Evolutionary conservation across 2,888 invertebrate genomes (phyloP).

Genomic region (Lasius platythorax): DNA sequence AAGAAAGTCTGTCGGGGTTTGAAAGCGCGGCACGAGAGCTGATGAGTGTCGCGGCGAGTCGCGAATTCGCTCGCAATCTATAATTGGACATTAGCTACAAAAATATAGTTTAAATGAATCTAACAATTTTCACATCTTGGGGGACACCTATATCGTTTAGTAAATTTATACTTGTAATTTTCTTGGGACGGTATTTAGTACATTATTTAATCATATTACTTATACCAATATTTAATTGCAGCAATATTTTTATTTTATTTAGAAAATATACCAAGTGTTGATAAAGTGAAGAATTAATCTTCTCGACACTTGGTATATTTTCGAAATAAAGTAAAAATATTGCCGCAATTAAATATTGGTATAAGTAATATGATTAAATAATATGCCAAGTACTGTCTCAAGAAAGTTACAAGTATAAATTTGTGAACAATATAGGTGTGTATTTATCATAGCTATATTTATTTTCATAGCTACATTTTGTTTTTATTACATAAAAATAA

Average conservation of each 20-base stretch:
- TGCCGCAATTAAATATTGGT: neutral
- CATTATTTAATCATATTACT: neutral
- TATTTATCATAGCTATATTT: neutral
- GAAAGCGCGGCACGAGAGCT: slow-evolving; percentile 62
- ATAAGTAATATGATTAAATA: neutral
- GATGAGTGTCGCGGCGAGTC: slow-evolving; percentile 29
- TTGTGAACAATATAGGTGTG: neutral
- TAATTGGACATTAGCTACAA: neutral
- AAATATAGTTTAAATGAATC: neutral
- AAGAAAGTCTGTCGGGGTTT: slow-evolving; percentile 62
- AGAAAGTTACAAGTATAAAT: neutral
- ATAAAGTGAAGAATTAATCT: neutral
- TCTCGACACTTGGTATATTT: neutral
- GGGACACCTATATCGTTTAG: neutral
- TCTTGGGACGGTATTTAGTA: neutral
- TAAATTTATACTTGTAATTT: neutral
- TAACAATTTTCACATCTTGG: neutral
- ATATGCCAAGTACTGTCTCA: neutral
- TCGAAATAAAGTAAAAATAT: neutral
- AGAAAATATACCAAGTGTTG: neutral
- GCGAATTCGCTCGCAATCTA: slow-evolving; percentile 52
- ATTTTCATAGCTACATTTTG: neutral
- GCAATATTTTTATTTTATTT: neutral
- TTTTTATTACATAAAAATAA: neutral
- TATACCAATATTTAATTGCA: neutral